Evolutionary conservation across 2,113 vertebrate genomes (phyloP).

Genomic region (Colinus virginianus): DNA sequence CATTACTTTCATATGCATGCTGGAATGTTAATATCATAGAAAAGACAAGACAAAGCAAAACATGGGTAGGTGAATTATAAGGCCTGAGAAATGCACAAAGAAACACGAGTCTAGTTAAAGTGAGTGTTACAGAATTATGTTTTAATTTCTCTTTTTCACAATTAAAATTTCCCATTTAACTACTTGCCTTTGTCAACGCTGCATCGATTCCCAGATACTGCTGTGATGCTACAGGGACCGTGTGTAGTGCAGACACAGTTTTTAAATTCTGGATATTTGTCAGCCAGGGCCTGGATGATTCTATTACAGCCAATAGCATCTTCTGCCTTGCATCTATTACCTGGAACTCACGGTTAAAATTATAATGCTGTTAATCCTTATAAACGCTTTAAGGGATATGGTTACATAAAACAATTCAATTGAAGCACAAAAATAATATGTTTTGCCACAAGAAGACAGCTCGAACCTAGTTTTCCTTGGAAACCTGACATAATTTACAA

Average conservation of each 20-base stretch:
- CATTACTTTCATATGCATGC: background rate
- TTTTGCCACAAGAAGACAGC: background rate
- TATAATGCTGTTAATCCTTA: constrained; percentile 25
- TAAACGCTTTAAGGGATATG: background rate
- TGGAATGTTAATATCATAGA: background rate
- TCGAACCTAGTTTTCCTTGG: background rate
- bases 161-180: background rate
- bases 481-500: background rate
- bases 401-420: constrained; percentile 37
- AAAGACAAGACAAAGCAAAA: background rate
- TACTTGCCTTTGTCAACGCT: constrained; percentile 80
- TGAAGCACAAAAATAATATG: background rate
- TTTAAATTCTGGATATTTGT: constrained; percentile 76
- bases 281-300: constrained; percentile 77
- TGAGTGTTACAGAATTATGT: background rate
- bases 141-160: background rate
- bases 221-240: constrained; percentile 75
- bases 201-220: constrained; percentile 78
- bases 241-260: constrained; percentile 82
- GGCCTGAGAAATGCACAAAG: background rate
- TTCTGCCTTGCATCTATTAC: constrained; percentile 81
- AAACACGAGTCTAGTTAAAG: background rate
- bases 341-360: constrained; percentile 76
- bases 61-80: background rate
- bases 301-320: constrained; percentile 78